Evolutionary conservation across 2,888 invertebrate species (phyloP).

Genomic region (Dioctria linearis): DNA sequence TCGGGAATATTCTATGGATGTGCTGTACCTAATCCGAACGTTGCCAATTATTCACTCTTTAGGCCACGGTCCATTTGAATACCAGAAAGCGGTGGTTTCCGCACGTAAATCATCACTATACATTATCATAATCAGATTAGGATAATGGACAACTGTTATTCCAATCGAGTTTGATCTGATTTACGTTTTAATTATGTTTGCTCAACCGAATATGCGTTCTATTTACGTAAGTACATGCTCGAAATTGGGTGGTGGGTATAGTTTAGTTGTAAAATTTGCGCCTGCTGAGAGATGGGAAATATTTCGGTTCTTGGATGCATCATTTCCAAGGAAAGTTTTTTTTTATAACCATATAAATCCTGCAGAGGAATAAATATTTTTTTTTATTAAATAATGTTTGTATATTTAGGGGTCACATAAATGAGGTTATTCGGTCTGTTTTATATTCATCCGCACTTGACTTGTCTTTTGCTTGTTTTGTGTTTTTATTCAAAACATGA

Average conservation of each 20-base stretch:
- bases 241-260: too few species aligned
- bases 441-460: too few species aligned
- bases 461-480: too few species aligned
- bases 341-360: too few species aligned
- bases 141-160: slow-evolving; percentile 43
- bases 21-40: neutral
- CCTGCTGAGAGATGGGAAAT: neutral
- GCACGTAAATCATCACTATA: slow-evolving; percentile 17
- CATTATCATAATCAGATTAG: slow-evolving; percentile 48
- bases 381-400: too few species aligned
- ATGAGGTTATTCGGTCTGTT: too few species aligned
- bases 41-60: slow-evolving; percentile 15
- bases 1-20: too few species aligned
- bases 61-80: neutral
- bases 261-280: too few species aligned
- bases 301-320: slow-evolving; percentile 1
- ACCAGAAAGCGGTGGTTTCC: neutral
- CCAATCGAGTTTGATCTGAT: slow-evolving; percentile 36
- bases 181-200: slow-evolving; percentile 34
- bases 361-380: too few species aligned
- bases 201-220: slow-evolving; percentile 29
- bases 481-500: too few species aligned
- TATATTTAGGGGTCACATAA: too few species aligned
- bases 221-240: slow-evolving; percentile 8
- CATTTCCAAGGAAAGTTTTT: neutral